These are phyloP conservation scores for Tapirus indicus DNA, from an alignment of 2,797 vertebrate species.

Conservation along the genomic window DNA sequence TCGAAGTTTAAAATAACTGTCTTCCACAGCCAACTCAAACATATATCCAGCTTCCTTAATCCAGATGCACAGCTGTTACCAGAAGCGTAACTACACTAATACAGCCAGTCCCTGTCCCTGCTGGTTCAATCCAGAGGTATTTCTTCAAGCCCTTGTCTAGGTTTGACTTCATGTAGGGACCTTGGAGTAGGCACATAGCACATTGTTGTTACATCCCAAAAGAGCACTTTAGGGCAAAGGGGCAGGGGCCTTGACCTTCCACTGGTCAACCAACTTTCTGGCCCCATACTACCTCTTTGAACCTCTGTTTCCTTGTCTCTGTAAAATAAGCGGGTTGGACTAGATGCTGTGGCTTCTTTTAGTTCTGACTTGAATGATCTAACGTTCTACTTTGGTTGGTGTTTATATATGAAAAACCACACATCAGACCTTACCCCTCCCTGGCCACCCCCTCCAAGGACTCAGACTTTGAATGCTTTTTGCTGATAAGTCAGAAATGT, in stretches of 20 bases:
- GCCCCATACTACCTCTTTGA: background rate
- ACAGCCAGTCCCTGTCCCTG: no score
- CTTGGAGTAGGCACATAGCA: background rate
- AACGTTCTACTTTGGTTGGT: background rate
- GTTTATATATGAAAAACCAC: background rate
- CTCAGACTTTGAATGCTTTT: background rate
- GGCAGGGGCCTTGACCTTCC: background rate
- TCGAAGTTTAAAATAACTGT: background rate
- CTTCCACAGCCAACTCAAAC: constrained; percentile 47
- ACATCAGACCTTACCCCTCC: background rate
- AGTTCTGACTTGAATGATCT: background rate
- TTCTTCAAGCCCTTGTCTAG: background rate
- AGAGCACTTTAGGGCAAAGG: background rate
- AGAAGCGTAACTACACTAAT: background rate
- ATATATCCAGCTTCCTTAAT: background rate
- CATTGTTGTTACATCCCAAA: background rate
- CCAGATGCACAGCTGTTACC: background rate
- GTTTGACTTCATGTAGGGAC: background rate
- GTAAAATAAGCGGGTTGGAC: background rate
- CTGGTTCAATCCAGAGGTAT: background rate
- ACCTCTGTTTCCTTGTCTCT: background rate
- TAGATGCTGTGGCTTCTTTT: background rate
- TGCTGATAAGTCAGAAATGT: background rate
- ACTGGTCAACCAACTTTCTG: no score
- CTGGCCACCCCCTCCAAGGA: background rate